A percentile compares a stretch with the other conserved stretches of the same genome.
phyloP scores from a whole-genome alignment of 1,140 invertebrate species.

The Temnothorax curvispinosus region DNA sequence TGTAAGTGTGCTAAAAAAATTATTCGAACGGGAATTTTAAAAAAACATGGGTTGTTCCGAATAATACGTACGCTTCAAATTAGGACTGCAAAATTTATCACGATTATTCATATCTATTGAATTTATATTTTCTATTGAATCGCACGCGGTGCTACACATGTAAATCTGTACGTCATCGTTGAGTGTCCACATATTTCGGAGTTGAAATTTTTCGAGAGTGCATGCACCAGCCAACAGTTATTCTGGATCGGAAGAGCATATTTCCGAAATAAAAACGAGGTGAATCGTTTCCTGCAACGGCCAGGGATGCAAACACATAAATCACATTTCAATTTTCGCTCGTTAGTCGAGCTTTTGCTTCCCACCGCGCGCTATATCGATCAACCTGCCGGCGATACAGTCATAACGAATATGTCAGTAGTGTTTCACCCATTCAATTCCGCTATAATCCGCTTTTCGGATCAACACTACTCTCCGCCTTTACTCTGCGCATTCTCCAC shows the following conservation, averaged over 20 bases:
- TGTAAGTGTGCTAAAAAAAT: not conserved
- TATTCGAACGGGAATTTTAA: not conserved
- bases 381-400: not conserved
- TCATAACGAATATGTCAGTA: constrained; percentile 48
- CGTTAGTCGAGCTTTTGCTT: constrained; percentile 31
- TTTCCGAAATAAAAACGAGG: constrained; percentile 50
- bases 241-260: constrained; percentile 33
- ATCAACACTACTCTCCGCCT: constrained; percentile 24
- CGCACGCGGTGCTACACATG: not conserved
- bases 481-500: not conserved
- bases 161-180: not conserved
- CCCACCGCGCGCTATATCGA: constrained; percentile 29
- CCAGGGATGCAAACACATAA: constrained; percentile 47
- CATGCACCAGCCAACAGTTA: constrained; percentile 2
- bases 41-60: not conserved
- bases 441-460: constrained; percentile 36
- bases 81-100: not conserved
- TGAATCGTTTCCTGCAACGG: constrained; percentile 44
- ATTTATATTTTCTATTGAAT: too few species aligned
- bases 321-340: constrained; percentile 48
- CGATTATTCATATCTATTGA: not conserved
- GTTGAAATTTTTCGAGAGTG: constrained; percentile 12
- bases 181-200: not conserved
- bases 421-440: not conserved
- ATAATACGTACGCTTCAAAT: not conserved